Base-by-base conservation (phyloP, 2,888 invertebrate genomes). In the Harmothoe impar region DNA sequence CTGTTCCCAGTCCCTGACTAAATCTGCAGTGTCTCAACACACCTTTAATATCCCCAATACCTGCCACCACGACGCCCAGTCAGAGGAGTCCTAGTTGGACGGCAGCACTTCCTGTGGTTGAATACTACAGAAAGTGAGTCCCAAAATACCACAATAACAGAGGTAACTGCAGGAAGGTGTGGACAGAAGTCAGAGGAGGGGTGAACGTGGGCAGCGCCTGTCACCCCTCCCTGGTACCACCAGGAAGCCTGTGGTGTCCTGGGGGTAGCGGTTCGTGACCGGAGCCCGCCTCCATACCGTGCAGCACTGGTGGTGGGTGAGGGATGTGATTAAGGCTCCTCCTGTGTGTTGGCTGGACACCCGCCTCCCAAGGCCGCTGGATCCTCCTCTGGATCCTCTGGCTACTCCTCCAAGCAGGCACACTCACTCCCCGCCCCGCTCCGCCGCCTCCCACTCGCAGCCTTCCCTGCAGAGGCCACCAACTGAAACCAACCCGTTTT, bases 281-380 rank as follows among this genome's bases (percentile, higher is more conserved):
- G 5, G 72, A n/a, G 72, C 72, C 72, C 72, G 25, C 72, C 72
- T 72, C 72, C 72, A 72, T 72, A 62, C n/a, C 62, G 62, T 43
- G 62, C 15, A 15, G 62, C 20, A 12, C 7, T 62, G 62, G 23
- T 5, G 5, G 25, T 29, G 72, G 31, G 72, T 68, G n/a, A n/a
- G n/a, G n/a, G n/a, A 43, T 43, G 43, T 43, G 72, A 72, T 72
- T 72, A 72, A 72, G n/a, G 72, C 43, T 43, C 3, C 43, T 10
- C 10, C 43, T 10, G 43, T 43, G 43, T 43, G 3, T 43, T 43
- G 43, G 20, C 29, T 25, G 29, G 62, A 20, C 23, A 62, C 43
- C 43, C 62, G 20, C 62, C 62, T 5, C 3, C 62, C 62, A 62
- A 62, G 3, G 62, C 62, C n/a, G 15, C 3, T 62, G 62, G 62